Conservation (phyloP, 2,113 vertebrate genomes). For the Sarotherodon lohbergeri region DNA sequence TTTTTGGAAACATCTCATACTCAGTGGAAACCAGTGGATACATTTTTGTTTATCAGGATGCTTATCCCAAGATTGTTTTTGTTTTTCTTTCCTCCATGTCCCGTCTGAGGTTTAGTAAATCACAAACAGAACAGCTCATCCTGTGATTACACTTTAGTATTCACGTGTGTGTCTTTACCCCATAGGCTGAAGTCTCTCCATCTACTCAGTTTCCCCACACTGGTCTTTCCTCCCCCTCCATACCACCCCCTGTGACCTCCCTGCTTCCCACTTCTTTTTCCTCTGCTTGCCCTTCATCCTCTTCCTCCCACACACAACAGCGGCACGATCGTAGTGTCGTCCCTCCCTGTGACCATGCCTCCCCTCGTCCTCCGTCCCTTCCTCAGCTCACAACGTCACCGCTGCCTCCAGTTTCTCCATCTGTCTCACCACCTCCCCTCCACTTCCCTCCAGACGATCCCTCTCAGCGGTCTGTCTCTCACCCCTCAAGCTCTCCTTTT, state of each 20-base stretch:
- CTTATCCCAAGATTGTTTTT: too few relatives aligned
- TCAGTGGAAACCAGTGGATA: not conserved
- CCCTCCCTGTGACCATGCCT: constrained; percentile 2
- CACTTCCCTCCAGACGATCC: not conserved
- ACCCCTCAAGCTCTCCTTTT: not conserved
- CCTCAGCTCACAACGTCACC: constrained; percentile 6
- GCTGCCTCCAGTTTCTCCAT: not conserved
- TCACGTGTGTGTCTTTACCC: constrained; percentile 47
- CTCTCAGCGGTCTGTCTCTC: not conserved
- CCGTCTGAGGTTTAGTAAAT: not conserved
- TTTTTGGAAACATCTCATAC: not conserved
- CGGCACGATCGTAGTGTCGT: not conserved
- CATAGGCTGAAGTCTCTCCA: constrained; percentile 42
- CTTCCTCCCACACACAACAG: not conserved
- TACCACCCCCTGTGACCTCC: constrained; percentile 59
- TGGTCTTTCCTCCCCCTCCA: constrained; percentile 29
- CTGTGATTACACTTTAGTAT: not conserved
- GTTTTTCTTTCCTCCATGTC: not conserved
- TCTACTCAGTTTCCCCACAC: constrained; percentile 14
- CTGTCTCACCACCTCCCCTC: not conserved
- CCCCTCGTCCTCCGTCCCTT: constrained; percentile 17
- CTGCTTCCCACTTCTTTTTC: constrained; percentile 25
- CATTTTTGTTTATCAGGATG: not conserved
- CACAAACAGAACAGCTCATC: not conserved
- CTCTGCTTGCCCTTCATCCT: not conserved